Percentiles rank a stretch among this genome's conserved stretches.
Conservation (phyloP, 1,140 invertebrate genomes). For the Anoplolepis gracilipes region DNA sequence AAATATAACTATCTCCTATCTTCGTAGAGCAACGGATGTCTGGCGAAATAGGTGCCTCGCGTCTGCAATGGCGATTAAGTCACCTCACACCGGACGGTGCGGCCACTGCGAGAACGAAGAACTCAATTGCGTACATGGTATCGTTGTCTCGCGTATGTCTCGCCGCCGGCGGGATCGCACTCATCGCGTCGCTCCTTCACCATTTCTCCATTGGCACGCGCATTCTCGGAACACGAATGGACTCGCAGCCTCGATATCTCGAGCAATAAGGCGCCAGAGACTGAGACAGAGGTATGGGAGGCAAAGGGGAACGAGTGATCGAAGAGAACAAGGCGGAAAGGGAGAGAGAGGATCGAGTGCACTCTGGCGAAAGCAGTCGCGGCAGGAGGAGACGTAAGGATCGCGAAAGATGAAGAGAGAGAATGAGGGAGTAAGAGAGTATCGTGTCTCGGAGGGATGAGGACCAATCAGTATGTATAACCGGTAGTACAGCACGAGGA, state of each 20-base stretch:
- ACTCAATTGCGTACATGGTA: slow-evolving; percentile 20
- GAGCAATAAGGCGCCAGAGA: slow-evolving; percentile 4
- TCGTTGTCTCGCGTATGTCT: slow-evolving; percentile 45
- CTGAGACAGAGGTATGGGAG: not conserved
- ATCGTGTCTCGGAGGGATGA: slow-evolving; percentile 8
- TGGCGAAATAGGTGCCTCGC: not conserved
- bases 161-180: slow-evolving; percentile 55
- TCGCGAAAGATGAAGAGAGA: slow-evolving; percentile 24
- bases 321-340: slow-evolving; percentile 19
- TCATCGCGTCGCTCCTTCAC: slow-evolving; percentile 68
- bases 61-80: not conserved
- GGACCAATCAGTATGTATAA: slow-evolving; percentile 77
- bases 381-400: slow-evolving; percentile 9
- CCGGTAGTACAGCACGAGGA: slow-evolving; percentile 79
- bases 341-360: slow-evolving; percentile 28
- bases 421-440: not conserved
- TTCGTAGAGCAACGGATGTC: not conserved
- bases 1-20: not conserved
- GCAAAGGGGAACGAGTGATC: slow-evolving; percentile 24
- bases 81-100: not conserved
- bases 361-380: slow-evolving; percentile 28
- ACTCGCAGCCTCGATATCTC: slow-evolving; percentile 31
- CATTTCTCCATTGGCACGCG: slow-evolving; percentile 69
- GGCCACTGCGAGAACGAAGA: not conserved
- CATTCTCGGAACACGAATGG: slow-evolving; percentile 46